Percentiles rank a stretch among this genome's conserved stretches.
Evolutionary conservation across 2,888 invertebrate species (phyloP).

Genomic region (Drosophila kuntzei): DNA sequence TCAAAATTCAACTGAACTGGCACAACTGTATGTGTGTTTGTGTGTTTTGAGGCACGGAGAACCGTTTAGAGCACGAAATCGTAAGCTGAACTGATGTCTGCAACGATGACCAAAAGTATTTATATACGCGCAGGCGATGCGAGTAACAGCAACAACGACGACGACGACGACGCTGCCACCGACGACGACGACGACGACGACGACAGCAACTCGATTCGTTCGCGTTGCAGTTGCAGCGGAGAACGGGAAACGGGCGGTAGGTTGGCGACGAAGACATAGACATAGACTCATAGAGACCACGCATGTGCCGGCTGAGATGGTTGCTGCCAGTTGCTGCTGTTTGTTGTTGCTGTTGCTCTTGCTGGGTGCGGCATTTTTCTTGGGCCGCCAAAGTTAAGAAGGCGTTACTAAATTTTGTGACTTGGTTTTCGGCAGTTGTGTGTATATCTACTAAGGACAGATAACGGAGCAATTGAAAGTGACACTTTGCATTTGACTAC

Average conservation of each 20-base stretch:
- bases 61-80: constrained; percentile 84
- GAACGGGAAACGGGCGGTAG: background rate
- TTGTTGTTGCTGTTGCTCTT: constrained; percentile 32
- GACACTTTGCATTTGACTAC: constrained; percentile 55
- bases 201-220: constrained; percentile 41
- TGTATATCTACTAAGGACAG: constrained; percentile 56
- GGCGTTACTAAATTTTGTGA: constrained; percentile 65
- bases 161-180: constrained; percentile 29
- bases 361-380: constrained; percentile 71
- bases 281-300: constrained; percentile 56
- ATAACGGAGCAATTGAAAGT: constrained; percentile 58
- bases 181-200: constrained; percentile 39
- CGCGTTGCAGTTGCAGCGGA: constrained; percentile 62
- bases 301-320: constrained; percentile 58
- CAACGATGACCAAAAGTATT: constrained; percentile 86
- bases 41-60: constrained; percentile 55
- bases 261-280: constrained; percentile 18
- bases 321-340: constrained; percentile 34
- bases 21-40: constrained; percentile 30
- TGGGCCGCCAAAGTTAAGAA: constrained; percentile 54
- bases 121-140: constrained; percentile 83
- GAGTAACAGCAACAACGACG: constrained; percentile 49
- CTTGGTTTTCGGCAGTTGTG: constrained; percentile 61
- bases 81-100: constrained; percentile 85
- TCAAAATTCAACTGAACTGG: constrained; percentile 47